Percentiles rank a stretch among this genome's conserved stretches.
These are phyloP conservation scores for Zapornia atra DNA, from an alignment of 2,113 vertebrate genomes.

Conservation along the genomic window DNA sequence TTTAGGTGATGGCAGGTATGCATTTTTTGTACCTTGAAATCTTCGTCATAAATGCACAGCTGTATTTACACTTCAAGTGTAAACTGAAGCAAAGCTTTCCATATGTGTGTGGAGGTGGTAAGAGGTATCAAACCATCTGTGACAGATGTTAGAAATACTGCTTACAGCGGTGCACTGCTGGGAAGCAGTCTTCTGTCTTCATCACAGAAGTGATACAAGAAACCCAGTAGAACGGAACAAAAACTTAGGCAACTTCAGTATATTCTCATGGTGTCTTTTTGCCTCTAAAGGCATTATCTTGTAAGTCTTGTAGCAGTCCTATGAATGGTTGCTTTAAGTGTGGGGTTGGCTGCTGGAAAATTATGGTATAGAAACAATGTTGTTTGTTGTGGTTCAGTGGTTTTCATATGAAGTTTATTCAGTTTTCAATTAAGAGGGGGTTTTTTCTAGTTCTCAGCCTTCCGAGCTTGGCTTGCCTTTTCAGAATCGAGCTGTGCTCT, in stretches of 20 bases:
- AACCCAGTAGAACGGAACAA: neutral
- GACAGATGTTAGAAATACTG: neutral
- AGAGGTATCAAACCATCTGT: neutral
- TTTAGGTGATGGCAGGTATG: neutral
- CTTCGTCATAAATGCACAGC: neutral
- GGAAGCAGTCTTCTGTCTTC: neutral
- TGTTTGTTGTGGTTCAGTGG: slow-evolving; percentile 27
- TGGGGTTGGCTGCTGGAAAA: neutral
- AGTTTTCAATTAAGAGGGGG: neutral
- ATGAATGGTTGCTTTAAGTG: neutral
- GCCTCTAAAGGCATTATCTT: neutral
- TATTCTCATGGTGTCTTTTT: neutral
- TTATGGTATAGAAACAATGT: neutral
- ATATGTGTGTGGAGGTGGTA: neutral
- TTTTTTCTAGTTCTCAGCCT: neutral
- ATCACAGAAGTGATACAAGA: neutral
- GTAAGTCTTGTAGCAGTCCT: neutral
- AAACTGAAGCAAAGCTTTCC: neutral
- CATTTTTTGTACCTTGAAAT: neutral
- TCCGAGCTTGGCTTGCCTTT: neutral
- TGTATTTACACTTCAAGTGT: neutral
- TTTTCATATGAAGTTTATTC: slow-evolving; percentile 16
- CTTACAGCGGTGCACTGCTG: neutral
- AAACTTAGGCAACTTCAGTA: neutral
- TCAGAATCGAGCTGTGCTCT: neutral